phyloP scores from a whole-genome alignment of 2,113 vertebrate genomes.

The Scatophagus argus region DNA sequence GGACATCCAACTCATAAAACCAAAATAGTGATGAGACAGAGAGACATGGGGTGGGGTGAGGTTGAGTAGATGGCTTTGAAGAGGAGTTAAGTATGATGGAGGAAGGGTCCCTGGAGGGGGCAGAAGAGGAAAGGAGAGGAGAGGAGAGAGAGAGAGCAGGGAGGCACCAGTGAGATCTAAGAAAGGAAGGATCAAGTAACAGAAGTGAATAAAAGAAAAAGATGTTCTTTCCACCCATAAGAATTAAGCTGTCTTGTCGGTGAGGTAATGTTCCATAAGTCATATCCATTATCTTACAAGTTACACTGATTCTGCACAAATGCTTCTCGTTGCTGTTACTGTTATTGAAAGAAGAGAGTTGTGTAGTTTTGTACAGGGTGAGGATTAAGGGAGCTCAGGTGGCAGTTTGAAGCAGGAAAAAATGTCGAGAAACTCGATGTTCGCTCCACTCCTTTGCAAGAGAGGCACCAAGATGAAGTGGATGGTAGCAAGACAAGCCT shows the following conservation, averaged over 20 bases:
- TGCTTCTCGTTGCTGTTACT: constrained; percentile 12
- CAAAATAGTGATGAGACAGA: constrained; percentile 69
- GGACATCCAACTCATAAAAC: constrained; percentile 78
- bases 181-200: constrained; percentile 21
- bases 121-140: constrained; percentile 47
- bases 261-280: constrained; percentile 70
- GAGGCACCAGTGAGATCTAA: constrained; percentile 11
- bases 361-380: constrained; percentile 35
- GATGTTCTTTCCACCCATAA: constrained; percentile 58
- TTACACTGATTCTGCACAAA: constrained; percentile 44
- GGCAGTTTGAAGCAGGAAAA: constrained; percentile 52
- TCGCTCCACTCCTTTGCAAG: constrained; percentile 19
- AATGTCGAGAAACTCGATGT: constrained; percentile 40
- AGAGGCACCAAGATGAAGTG: constrained; percentile 52
- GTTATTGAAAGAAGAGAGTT: constrained; percentile 21
- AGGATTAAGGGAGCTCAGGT: constrained; percentile 66
- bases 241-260: constrained; percentile 59
- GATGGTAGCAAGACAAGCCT: constrained; percentile 57
- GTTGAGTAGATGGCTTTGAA: constrained; percentile 69
- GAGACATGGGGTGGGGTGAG: constrained; percentile 23
- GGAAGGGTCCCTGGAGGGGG: constrained; percentile 61
- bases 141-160: constrained; percentile 37
- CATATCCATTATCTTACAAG: constrained; percentile 49
- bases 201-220: constrained; percentile 43
- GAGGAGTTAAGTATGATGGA: constrained; percentile 71